Evolutionary conservation across 2,797 vertebrate species (phyloP).

Genomic region (Alcedo atthis): DNA sequence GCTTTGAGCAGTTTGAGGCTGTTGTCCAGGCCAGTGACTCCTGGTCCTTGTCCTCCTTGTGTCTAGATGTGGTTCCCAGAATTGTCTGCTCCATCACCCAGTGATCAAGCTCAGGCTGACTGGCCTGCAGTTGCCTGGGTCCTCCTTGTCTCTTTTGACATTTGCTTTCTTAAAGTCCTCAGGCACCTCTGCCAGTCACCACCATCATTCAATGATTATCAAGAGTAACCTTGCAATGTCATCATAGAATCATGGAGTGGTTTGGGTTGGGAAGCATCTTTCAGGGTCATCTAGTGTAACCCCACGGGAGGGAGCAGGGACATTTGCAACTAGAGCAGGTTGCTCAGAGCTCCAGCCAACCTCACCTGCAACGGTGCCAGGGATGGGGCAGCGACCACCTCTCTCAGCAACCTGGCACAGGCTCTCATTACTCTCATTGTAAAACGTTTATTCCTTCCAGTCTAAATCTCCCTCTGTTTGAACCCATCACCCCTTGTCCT

Average conservation of each 20-base stretch:
- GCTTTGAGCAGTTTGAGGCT: neutral
- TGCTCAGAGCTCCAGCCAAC: no score
- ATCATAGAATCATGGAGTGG: neutral
- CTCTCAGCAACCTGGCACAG: no score
- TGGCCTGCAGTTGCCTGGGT: neutral
- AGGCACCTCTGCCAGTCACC: neutral
- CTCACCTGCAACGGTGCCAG: no score
- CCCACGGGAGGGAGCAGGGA: no score
- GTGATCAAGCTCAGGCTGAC: neutral
- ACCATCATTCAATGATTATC: accelerated
- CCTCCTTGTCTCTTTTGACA: neutral
- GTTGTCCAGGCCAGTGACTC: accelerated
- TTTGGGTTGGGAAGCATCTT: no score
- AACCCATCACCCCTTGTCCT: neutral
- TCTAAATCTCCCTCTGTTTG: neutral
- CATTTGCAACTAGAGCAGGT: no score
- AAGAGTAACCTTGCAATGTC: accelerated
- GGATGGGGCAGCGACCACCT: no score
- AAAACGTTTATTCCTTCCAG: no score
- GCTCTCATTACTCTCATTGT: no score
- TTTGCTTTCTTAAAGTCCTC: neutral
- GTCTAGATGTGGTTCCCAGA: neutral
- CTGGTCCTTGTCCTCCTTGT: neutral
- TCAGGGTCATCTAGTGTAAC: no score
- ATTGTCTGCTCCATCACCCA: neutral